Base-by-base conservation (phyloP, 1,140 invertebrate genomes). In the Panonychus citri region DNA sequence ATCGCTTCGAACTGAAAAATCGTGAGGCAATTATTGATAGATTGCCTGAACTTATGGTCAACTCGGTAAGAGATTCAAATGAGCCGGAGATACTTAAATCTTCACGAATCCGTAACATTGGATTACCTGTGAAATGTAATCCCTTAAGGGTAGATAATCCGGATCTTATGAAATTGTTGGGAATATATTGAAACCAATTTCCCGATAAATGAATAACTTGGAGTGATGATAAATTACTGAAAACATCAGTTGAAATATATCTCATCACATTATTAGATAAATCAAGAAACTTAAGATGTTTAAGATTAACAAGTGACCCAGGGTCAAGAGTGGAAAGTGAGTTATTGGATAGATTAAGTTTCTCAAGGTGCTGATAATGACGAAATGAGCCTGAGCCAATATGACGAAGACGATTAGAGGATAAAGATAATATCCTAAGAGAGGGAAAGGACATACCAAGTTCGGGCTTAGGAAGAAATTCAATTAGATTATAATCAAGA, bases 1-100 rank as follows among this genome's bases (percentile, higher is more conserved):
- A 91, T 70, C 0, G 77, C 76, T 3, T 82, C 80, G 62, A 88
- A 88, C 77, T 64, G 84, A 79, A 64, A 91, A 88, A 62, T 89
- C 86, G 63, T 81, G 82, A 84, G 0, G 84, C 85, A 4, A 91
- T 74, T 52, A 88, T 80, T 2, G 77, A 83, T 15, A 90, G 70
- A 66, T 89, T 89, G 1, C 85, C 88, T 24, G 77, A 75, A 48
- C 78, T 80, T 55, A 88, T 80, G 64, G 83, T 78, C 10, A 90
- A 73, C 67, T 85, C 82, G 66, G 84, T 77, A 0, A 89, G 71
- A 13, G 77, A 68, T 24, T 64, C 61, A n/a, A 81, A 79, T 67
- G 80, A 79, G 62, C 71, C 74, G 8, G 75, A 73, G 25, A 50
- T 49, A 15, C 58, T 57, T 51, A 60, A 53, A 53, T 64, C 64